Percentiles rank a stretch among this genome's conserved stretches.
phyloP scores from a whole-genome alignment of 1,140 invertebrate species.

The Zaprionus davidi region DNA sequence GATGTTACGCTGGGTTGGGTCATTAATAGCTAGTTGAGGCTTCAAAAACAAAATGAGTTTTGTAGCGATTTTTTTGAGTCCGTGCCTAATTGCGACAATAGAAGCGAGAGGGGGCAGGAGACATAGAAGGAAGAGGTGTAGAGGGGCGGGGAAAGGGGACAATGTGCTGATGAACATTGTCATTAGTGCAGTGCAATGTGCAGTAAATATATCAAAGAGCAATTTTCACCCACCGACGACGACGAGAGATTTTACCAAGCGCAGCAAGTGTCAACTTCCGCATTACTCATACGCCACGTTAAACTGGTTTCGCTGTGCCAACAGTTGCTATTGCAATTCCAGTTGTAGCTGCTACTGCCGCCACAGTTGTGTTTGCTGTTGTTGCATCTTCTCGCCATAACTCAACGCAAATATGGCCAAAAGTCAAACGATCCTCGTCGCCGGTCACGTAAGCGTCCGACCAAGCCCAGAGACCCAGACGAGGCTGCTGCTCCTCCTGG shows the following conservation, averaged over 20 bases:
- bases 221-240: conserved; percentile 69
- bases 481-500: conserved; percentile 25
- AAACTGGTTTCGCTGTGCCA: conserved; percentile 53
- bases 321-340: neutral
- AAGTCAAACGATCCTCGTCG: conserved; percentile 77
- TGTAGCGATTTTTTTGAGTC: conserved; percentile 39
- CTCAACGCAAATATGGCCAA: conserved; percentile 78
- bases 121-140: neutral
- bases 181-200: conserved; percentile 58
- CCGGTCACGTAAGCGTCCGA: conserved; percentile 74
- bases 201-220: conserved; percentile 74
- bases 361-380: conserved; percentile 8
- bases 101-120: conserved; percentile 13
- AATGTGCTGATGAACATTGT: conserved; percentile 49
- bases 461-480: conserved; percentile 67
- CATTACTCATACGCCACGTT: conserved; percentile 74
- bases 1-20: conserved; percentile 55
- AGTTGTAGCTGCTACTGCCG: neutral
- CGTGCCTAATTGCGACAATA: conserved; percentile 42
- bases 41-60: conserved; percentile 57
- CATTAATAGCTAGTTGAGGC: conserved; percentile 42
- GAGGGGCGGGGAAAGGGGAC: neutral
- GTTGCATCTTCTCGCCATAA: conserved; percentile 77
- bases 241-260: conserved; percentile 16
- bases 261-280: conserved; percentile 79